These are phyloP conservation scores for Leucopternis melanops DNA, from an alignment of 2,113 vertebrate species.

Conservation along the genomic window DNA sequence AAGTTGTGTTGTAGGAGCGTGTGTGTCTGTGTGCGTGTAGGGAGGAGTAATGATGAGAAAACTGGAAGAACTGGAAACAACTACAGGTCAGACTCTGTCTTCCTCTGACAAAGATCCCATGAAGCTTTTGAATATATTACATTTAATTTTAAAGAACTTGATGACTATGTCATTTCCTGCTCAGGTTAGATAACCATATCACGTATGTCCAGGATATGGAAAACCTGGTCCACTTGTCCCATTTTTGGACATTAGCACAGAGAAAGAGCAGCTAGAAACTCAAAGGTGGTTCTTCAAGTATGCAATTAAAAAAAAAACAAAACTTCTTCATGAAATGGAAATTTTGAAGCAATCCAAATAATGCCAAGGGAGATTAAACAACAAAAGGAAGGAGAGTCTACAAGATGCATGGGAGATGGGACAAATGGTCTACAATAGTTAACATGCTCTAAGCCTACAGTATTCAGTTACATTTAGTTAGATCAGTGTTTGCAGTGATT, in stretches of 20 bases:
- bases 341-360: slow-evolving; percentile 76
- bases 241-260: not conserved
- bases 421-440: not conserved
- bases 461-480: not conserved
- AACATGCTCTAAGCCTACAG: not conserved
- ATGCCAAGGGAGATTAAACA: slow-evolving; percentile 62
- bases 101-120: not conserved
- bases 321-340: slow-evolving; percentile 77
- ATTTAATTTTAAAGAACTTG: not conserved
- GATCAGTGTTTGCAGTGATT: not conserved
- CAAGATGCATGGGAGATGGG: slow-evolving; percentile 36
- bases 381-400: slow-evolving; percentile 23
- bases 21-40: not conserved
- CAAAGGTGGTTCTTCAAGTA: not conserved
- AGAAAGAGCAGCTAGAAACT: not conserved
- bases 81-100: not conserved
- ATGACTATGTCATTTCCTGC: not conserved
- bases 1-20: not conserved
- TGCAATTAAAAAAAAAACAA: slow-evolving; percentile 8
- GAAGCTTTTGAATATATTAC: not conserved
- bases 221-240: not conserved
- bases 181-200: not conserved
- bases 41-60: not conserved
- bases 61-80: not conserved
- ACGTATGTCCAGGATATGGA: not conserved